Percentiles rank a stretch among this genome's conserved stretches.
Evolutionary conservation across 2,113 vertebrate genomes (phyloP).

Genomic region (Melanotaenia duboulayi): DNA sequence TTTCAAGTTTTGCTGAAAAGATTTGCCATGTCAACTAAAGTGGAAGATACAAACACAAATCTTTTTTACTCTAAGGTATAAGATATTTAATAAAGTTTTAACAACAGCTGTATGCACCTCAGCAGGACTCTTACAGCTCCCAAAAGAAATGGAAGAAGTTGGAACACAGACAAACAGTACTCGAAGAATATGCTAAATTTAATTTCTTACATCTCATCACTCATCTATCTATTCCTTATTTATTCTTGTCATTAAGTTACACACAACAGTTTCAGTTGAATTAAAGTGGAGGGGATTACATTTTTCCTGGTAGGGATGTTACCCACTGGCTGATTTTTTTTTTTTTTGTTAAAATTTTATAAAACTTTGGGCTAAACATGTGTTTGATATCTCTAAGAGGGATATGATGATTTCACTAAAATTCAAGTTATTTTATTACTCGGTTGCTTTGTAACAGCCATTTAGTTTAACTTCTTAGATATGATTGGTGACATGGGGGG

Average conservation of each 20-base stretch:
- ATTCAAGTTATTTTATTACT: slow-evolving; percentile 30
- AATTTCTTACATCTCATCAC: too few relatives aligned
- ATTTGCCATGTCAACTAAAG: slow-evolving; percentile 37
- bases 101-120: slow-evolving; percentile 43
- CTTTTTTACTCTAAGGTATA: slow-evolving; percentile 41
- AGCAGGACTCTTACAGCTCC: slow-evolving; percentile 59
- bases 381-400: slow-evolving; percentile 27
- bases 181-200: slow-evolving; percentile 16
- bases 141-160: slow-evolving; percentile 52
- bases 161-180: slow-evolving; percentile 33
- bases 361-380: slow-evolving; percentile 1
- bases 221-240: too few relatives aligned
- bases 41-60: slow-evolving; percentile 36
- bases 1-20: slow-evolving; percentile 34
- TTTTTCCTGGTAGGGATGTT: slow-evolving; percentile 25
- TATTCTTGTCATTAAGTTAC: too few relatives aligned
- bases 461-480: slow-evolving; percentile 46
- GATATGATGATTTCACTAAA: slow-evolving; percentile 13
- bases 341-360: slow-evolving; percentile 21
- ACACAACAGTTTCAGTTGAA: too few relatives aligned
- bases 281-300: slow-evolving; percentile 26
- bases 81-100: slow-evolving; percentile 62
- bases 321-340: slow-evolving; percentile 9
- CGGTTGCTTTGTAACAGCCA: slow-evolving; percentile 28
- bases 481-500: slow-evolving; percentile 40